Percentiles rank a stretch among this genome's conserved stretches.
Evolutionary conservation across 2,113 vertebrate genomes (phyloP).

Genomic region (Corythaixoides concolor): DNA sequence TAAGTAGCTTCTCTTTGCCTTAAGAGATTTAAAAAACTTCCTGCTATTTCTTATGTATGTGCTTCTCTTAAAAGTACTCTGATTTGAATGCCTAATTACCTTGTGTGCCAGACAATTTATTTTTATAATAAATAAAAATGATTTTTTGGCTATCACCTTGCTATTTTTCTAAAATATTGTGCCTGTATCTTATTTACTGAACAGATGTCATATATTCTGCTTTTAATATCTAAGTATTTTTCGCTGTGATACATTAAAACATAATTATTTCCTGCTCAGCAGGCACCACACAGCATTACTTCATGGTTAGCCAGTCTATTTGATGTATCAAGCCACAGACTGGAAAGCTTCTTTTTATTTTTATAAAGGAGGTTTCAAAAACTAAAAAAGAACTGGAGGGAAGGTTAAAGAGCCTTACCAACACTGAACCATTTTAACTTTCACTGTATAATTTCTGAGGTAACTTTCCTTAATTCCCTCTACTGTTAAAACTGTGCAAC

Average conservation of each 20-base stretch:
- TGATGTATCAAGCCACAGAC: not conserved
- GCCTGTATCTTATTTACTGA: not conserved
- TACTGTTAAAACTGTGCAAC: not conserved
- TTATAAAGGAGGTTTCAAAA: not conserved
- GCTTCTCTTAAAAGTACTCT: not conserved
- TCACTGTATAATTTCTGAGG: not conserved
- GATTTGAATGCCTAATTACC: conserved; percentile 23
- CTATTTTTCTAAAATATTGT: not conserved
- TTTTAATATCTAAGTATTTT: not conserved
- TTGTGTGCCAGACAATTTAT: not conserved
- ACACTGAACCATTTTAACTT: not conserved
- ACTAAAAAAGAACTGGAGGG: not conserved
- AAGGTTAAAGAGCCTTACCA: not conserved
- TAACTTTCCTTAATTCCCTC: not conserved
- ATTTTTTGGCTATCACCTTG: not conserved
- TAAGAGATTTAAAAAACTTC: not conserved
- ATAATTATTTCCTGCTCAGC: not conserved
- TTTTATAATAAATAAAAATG: not conserved
- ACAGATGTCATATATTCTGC: not conserved
- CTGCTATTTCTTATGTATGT: not conserved
- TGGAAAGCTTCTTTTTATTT: not conserved
- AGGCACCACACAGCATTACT: not conserved
- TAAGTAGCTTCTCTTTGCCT: conserved; percentile 18
- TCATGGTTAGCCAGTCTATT: not conserved
- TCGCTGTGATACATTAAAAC: not conserved